Conservation (phyloP, 2,888 invertebrate genomes). For the Agelastica alni region DNA sequence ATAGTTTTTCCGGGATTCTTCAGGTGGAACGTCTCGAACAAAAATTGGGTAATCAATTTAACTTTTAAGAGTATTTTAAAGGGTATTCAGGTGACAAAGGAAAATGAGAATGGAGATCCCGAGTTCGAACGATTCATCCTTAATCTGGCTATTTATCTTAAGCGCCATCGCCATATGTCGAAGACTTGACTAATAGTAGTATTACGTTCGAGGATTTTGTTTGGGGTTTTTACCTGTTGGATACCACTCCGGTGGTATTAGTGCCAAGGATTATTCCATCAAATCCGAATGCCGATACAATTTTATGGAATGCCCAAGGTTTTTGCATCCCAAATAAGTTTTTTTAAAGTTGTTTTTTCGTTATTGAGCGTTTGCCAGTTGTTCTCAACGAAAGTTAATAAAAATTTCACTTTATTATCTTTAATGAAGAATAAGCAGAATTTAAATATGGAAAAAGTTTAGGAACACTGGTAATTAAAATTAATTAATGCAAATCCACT, state of each 20-base stretch:
- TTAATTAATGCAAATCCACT: too few species aligned
- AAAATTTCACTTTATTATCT: too few species aligned
- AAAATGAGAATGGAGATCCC: constrained; percentile 17
- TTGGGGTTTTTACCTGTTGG: constrained; percentile 23
- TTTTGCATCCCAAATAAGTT: too few species aligned
- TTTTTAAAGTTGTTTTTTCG: too few species aligned
- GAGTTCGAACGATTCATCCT: constrained; percentile 16
- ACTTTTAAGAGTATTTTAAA: constrained; percentile 19
- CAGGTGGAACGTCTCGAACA: constrained; percentile 9
- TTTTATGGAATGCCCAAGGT: too few species aligned
- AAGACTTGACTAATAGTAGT: constrained; percentile 22
- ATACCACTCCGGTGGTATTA: neutral
- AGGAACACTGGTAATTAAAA: too few species aligned
- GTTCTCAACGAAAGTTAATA: too few species aligned
- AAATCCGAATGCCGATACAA: too few species aligned
- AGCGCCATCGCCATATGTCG: constrained; percentile 14
- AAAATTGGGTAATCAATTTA: constrained; percentile 22
- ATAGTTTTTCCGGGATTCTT: neutral
- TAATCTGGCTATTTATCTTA: constrained; percentile 23
- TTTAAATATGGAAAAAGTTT: too few species aligned
- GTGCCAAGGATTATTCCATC: neutral
- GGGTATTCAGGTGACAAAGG: constrained; percentile 19
- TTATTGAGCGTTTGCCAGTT: too few species aligned
- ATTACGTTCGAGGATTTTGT: constrained; percentile 16
- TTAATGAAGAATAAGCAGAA: too few species aligned